A percentile compares a stretch with the other conserved stretches of the same genome.
These are phyloP conservation scores for Chondrilla cf. caribensis DNA, from an alignment of 37 sponge, comb jelly and placozoan species.

Conservation along the genomic window DNA sequence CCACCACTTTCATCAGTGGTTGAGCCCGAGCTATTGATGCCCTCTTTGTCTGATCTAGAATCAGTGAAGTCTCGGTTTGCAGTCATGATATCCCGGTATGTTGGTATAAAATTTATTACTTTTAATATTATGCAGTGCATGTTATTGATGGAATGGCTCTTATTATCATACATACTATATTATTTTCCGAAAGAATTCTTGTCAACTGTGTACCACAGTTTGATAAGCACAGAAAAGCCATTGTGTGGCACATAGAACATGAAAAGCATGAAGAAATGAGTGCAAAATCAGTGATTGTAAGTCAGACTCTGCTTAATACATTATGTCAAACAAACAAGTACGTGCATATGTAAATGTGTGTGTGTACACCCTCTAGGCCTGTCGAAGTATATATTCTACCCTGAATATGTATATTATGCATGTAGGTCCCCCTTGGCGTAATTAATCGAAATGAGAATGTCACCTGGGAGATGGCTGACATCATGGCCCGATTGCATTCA, in stretches of 20 bases:
- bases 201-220: slow-evolving; percentile 22
- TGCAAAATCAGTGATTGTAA: not conserved
- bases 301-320: not conserved
- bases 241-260: not conserved
- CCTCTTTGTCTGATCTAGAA: not conserved
- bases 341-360: not conserved
- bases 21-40: not conserved
- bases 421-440: slow-evolving; percentile 2
- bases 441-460: slow-evolving; percentile 4
- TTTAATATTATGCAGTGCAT: too few species aligned
- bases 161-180: too few species aligned
- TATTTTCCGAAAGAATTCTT: not conserved
- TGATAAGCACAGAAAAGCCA: not conserved
- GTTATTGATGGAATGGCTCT: too few species aligned
- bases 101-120: not conserved
- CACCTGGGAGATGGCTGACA: slow-evolving; percentile 18
- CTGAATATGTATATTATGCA: not conserved
- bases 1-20: not conserved
- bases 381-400: too few species aligned
- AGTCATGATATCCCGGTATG: not conserved
- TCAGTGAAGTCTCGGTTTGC: not conserved
- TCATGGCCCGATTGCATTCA: slow-evolving; percentile 9
- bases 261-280: slow-evolving; percentile 5
- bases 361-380: not conserved
- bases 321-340: not conserved